Evolutionary conservation across 1,140 invertebrate genomes (phyloP), one percentile per base, ranked within the genome.

Genomic region (Amyelois transitella): DNA sequence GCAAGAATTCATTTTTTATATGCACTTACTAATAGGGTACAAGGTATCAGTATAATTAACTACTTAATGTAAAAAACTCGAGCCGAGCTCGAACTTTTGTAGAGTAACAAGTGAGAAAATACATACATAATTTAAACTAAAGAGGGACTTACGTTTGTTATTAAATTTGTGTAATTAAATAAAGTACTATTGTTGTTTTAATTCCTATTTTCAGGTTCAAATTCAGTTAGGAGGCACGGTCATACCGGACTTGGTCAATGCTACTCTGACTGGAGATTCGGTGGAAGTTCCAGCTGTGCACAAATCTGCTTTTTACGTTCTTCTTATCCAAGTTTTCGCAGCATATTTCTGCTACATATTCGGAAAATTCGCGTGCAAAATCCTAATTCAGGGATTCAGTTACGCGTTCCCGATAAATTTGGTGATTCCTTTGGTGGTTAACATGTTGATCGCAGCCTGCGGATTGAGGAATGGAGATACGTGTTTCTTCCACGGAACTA

Each of bases 281-380:
- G 91, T 93, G 6, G 91, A 92, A 43, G 90, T 95, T 2, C 88
- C 90, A 48, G 93, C 95, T 0, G 90, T 90, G 32, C 90, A 93
- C 66, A 93, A 92, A 71, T 93, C 94, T 0, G 91, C 94, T 0
- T 88, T 96, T 20, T 95, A 95, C 71, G 93, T 97, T 0, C 78
- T 97, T 22, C 75, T 97, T 0, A 91, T 97, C 45, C 96, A 97
- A 82, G 92, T 97, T 47, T 88, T 94, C 50, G 92, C 95, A 4
- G 93, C 96, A 4, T 97, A 97, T 75, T 89, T 97, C 21, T 95
- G 94, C 66, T 98, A 98, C 72, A 94, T 97, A 64, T 96, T 97
- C 67, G 96, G 95, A 61, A 98, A 98, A 89, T 98, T 98, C 72
- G 96, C 97, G 14, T 98, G 97, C 89, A 98, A 98, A 89, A 98